Base-by-base conservation (phyloP, 2,797 vertebrate species). In the Lophura swinhoii region DNA sequence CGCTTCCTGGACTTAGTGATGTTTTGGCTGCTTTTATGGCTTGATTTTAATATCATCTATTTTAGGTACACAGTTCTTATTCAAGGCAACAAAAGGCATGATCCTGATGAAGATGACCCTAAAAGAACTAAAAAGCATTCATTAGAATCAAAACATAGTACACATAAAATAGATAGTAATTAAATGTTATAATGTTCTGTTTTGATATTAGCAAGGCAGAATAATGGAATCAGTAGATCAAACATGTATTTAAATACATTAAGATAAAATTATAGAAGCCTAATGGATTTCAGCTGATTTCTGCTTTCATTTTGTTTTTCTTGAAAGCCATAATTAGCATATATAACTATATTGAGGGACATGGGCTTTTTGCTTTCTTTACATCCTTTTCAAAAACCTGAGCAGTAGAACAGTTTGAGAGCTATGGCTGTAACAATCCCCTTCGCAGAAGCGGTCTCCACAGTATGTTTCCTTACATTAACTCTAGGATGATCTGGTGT, bases 171-270 rank as follows among this genome's bases (percentile, higher is more conserved):
- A 87, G 92, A 60, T 31, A 72, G 17, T 56, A 73, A 88, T 86
- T 88, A 82, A 76, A 76, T 74, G 20, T 60, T 71, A 46, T 21
- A 87, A 73, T 1, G 3, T 86, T 64, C 39, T 58, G 22, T 4
- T 78, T 90, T 81, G 60, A 20, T 92, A 53, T 72, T 55, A 43
- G 60, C 1, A 2, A 79, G 20, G 48, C 69, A 92, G 86, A 84
- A 63, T 79, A 90, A 87, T 68, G 31, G 21, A 91, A 88, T 84
- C 9, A 24, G 33, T 79, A 73, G 22, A 55, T 84, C 63, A 86
- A 87, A 72, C 9, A 39, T 93, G 75, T 82, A 71, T 87, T 90
- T 84, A 84, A 91, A 83, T 82, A 43, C 4, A 28, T 91, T 74
- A 72, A 12, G 15, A 22, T 85, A 48, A 26, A 76, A 82, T 12